Evolutionary conservation across 2,797 vertebrate genomes (phyloP).

Genomic region (Paramormyrops hopkinsi): DNA sequence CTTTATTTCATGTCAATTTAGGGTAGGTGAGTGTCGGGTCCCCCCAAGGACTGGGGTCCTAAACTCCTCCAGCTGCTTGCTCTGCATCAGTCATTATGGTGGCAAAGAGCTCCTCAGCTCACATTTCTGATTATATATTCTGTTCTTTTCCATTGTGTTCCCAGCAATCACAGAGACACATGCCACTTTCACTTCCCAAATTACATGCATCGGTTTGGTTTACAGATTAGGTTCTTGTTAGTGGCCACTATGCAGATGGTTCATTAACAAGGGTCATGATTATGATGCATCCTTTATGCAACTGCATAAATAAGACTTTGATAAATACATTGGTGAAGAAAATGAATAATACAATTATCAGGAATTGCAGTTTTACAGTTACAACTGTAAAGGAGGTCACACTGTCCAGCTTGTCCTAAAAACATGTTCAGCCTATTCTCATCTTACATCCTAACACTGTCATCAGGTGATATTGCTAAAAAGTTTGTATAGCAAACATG

Average conservation of each 20-base stretch:
- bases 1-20: neutral
- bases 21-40: neutral
- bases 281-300: neutral
- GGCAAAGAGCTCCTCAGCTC: slow-evolving; percentile 52
- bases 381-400: neutral
- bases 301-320: neutral
- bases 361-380: neutral
- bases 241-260: neutral
- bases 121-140: slow-evolving; percentile 55
- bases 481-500: neutral
- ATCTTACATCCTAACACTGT: neutral
- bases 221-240: neutral
- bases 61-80: slow-evolving; percentile 35
- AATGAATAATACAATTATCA: neutral
- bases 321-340: neutral
- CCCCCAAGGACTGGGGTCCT: neutral
- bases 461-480: neutral
- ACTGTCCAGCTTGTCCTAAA: neutral
- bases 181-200: slow-evolving; percentile 16
- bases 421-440: neutral
- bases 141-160: slow-evolving; percentile 36
- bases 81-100: slow-evolving; percentile 50
- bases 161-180: slow-evolving; percentile 33
- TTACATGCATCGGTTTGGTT: neutral
- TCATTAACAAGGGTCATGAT: neutral